These are phyloP conservation scores for Globia sparganii DNA, from an alignment of 2,888 invertebrate species.

Conservation along the genomic window DNA sequence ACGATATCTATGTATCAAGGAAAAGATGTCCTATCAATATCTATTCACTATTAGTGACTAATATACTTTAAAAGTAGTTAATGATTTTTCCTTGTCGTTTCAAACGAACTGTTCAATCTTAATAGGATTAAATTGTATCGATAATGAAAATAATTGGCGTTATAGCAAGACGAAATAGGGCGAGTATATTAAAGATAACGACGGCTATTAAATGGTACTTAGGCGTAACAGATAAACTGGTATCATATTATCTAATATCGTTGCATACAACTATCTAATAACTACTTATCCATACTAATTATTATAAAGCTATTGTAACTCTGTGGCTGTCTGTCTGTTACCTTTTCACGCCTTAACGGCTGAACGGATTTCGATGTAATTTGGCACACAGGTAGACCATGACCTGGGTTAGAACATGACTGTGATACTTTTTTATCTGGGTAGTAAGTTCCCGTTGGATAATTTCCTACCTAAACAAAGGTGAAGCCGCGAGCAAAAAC, in stretches of 20 bases:
- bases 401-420: not conserved
- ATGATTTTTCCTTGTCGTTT: conserved; percentile 13
- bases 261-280: conserved; percentile 4
- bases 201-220: conserved; percentile 30
- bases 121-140: conserved; percentile 17
- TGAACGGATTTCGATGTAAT: not conserved
- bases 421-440: not conserved
- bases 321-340: not conserved
- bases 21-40: conserved; percentile 1
- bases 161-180: conserved; percentile 34
- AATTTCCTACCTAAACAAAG: too few species aligned
- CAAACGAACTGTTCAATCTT: not conserved
- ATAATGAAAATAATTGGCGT: conserved; percentile 7
- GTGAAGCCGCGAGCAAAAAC: not conserved
- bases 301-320: not conserved
- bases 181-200: conserved; percentile 27
- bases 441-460: not conserved
- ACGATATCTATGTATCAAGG: conserved; percentile 18
- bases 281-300: not conserved
- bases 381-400: not conserved
- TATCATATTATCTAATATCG: conserved; percentile 39
- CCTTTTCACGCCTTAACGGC: not conserved
- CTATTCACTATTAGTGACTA: not conserved
- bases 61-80: conserved; percentile 10
- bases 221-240: conserved; percentile 26